phyloP scores from a whole-genome alignment of 2,113 vertebrate species.

The Taxidea taxus region DNA sequence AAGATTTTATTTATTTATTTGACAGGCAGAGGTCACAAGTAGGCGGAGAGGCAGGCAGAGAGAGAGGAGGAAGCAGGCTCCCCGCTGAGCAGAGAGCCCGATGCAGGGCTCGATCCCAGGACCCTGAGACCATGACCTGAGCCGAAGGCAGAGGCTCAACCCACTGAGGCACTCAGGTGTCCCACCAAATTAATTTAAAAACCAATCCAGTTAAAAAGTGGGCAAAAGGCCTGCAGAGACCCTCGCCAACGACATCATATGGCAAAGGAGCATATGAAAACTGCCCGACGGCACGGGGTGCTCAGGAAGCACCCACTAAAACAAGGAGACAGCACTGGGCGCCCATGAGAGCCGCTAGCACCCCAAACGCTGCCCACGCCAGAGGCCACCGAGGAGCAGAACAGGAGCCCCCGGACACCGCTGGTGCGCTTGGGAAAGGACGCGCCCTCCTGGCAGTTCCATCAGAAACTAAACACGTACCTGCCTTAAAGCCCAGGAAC shows the following conservation, averaged over 20 bases:
- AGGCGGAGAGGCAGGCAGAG: too few relatives aligned
- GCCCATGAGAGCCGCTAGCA: fast-evolving
- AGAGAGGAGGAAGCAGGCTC: too few relatives aligned
- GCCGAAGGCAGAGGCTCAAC: too few relatives aligned
- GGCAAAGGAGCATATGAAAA: fast-evolving
- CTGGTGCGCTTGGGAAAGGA: fast-evolving
- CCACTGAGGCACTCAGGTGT: too few relatives aligned
- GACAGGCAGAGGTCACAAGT: too few relatives aligned
- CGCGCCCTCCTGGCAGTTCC: not conserved
- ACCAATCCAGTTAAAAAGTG: not conserved
- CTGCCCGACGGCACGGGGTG: fast-evolving
- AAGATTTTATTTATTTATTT: too few relatives aligned
- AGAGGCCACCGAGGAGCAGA: fast-evolving
- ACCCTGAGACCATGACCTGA: too few relatives aligned
- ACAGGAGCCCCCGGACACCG: fast-evolving
- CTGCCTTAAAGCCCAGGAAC: not conserved
- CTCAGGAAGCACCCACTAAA: fast-evolving
- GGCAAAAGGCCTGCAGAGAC: not conserved
- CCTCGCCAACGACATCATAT: fast-evolving
- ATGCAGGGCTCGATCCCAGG: too few relatives aligned
- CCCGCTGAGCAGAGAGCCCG: too few relatives aligned
- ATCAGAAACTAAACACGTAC: not conserved
- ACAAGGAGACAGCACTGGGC: not conserved
- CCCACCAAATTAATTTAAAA: too few relatives aligned
- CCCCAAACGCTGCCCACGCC: fast-evolving